A percentile compares a stretch with the other conserved stretches of the same genome.
Conservation (phyloP, 2,797 vertebrate species). For the Oreochromis mossambicus region DNA sequence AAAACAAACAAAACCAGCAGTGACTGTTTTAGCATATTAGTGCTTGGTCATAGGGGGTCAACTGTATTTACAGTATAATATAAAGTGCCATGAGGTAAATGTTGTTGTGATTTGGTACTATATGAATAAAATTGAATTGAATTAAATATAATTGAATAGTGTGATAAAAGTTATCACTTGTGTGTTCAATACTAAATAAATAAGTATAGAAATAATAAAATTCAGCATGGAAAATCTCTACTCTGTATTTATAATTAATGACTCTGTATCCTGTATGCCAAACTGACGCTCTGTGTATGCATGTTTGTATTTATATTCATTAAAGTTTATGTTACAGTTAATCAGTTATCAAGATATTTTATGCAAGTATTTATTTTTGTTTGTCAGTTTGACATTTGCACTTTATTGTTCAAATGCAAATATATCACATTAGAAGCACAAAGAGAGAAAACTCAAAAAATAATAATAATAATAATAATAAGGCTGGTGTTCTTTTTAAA, state of each 20-base stretch:
- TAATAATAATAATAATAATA: neutral
- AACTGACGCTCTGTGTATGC: neutral
- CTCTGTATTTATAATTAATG: neutral
- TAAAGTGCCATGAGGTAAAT: neutral
- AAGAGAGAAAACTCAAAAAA: neutral
- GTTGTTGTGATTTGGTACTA: neutral
- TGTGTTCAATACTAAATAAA: neutral
- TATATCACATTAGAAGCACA: neutral
- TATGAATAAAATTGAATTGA: neutral
- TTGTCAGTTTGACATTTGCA: fast-evolving
- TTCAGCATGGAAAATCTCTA: neutral
- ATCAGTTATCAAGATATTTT: neutral
- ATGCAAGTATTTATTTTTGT: neutral
- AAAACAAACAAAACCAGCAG: no score
- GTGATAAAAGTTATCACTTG: neutral
- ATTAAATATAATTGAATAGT: neutral
- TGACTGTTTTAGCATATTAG: neutral
- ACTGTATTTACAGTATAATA: neutral
- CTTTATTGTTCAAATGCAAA: neutral
- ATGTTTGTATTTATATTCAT: neutral
- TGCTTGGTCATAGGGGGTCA: neutral
- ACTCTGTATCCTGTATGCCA: neutral
- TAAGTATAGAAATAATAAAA: neutral
- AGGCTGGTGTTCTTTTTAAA: neutral
- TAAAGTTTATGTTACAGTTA: fast-evolving